Base-by-base conservation (phyloP, 1,140 invertebrate species). In the Diachasmimorpha longicaudata region DNA sequence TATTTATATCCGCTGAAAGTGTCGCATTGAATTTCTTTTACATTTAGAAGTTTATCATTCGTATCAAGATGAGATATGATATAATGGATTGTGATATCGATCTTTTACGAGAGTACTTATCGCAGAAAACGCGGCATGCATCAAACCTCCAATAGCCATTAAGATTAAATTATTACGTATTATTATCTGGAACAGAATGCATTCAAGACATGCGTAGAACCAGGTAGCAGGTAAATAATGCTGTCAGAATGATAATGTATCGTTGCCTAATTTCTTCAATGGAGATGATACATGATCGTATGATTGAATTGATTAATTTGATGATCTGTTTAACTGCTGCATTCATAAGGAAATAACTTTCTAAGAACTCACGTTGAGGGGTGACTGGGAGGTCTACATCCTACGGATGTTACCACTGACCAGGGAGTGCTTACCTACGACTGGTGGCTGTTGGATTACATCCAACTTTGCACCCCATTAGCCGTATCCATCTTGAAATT, bases 371-470 rank as follows among this genome's bases (percentile, higher is more conserved):
- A 75, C 77, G 39, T 42, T 31, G 31, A 31, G 31, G 31, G 11
- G 78, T 46, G 66, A 78, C 77, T 81, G 82, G 75, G 77, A 76
- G 68, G 75, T 19, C 42, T 74, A 82, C 39, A 31, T 72, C 77
- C 79, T 81, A 83, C 79, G 79, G 80, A 81, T 75, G 81, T 81
- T 84, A 84, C 80, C 83, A 81, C 31, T 79, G 78, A 84, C 78
- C 79, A 74, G 76, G 63, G 46, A 80, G 82, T 78, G 82, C 82
- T 85, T 84, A 80, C 82, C 84, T 84, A 84, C 75, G 81, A 83
- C 83, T 85, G 82, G 73, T 81, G 81, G 81, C 77, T 67, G 77
- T 80, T 55, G 48, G 39, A 1, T 52, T 52, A 52, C 48, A 52
- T 63, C 19, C 58, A 63, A 63, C 23, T 19, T 23, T 81, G 74